Base-by-base conservation (phyloP, 2,797 vertebrate species). In the Premnoplex brunnescens region DNA sequence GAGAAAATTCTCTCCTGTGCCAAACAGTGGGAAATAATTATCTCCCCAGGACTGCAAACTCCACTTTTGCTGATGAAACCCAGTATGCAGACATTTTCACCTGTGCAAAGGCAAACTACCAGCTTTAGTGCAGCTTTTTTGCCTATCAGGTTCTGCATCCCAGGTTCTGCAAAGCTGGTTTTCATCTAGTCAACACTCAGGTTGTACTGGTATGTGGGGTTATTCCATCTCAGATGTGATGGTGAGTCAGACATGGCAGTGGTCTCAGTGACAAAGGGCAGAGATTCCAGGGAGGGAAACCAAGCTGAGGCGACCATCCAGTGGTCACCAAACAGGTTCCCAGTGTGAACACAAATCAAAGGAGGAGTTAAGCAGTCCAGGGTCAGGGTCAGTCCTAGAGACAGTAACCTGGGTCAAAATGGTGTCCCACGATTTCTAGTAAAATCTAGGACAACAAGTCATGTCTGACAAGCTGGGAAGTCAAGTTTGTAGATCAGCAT, bases 371-470 rank as follows among this genome's bases (percentile, higher is more conserved):
- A 54, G 4, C 2, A 77, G 22, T 59, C 11, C 11, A 24, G 11
- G 5, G 6, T 14, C 24, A 60, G 58, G 20, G 20, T 60, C 14
- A 76, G 12, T 68, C 6, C 32, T 44, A 32, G 28, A 64, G 32
- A 34, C 24, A 39, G 3, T 22, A 34, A 71, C 2, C 7, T 2
- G 3, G 3, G 2, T 67, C 24, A 74, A 60, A 76, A 41, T 1
- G 0, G 3, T 26, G 32, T 34, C 26, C 28, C 0, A 0, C 27
- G 6, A 10, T 20, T 55, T 7, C 5, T 10, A n/a, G n/a, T 10
- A 12, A 37, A 41, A 14, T n/a, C 7, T 24, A 67, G 6, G 9
- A 60, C 5, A 44, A n/a, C 3, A 1, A n/a, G 4, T 13, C 7
- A 9, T n/a, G 12, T 32, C 23, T 81, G 54, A 67, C 7, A 62